phyloP scores from a whole-genome alignment of 2,888 invertebrate genomes.

The Himalopsyche anomala region DNA sequence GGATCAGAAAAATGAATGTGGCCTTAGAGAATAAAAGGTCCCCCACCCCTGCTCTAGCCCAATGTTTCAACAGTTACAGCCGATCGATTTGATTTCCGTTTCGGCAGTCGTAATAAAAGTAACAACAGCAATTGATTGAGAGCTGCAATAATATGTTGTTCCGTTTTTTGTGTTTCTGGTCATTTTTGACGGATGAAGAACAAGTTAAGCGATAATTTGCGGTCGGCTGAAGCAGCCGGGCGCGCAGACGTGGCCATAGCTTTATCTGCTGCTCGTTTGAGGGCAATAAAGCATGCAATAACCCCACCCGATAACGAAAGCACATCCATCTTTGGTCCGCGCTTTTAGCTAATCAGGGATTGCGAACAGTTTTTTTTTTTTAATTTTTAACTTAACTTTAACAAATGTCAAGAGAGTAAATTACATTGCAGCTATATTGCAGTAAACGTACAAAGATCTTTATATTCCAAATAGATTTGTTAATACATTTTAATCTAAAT shows the following conservation, averaged over 20 bases:
- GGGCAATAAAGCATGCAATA: slow-evolving; percentile 48
- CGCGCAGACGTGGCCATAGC: neutral
- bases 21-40: too few relatives aligned
- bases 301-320: slow-evolving; percentile 36
- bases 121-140: neutral
- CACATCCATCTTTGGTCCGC: slow-evolving; percentile 44
- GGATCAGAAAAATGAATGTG: too few relatives aligned
- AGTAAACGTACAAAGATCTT: too few relatives aligned
- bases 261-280: slow-evolving; percentile 42
- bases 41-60: too few relatives aligned
- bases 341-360: slow-evolving; percentile 10
- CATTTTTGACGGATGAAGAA: slow-evolving; percentile 16
- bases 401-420: too few relatives aligned
- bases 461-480: too few relatives aligned
- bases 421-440: too few relatives aligned
- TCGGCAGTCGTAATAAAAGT: neutral
- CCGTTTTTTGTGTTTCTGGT: slow-evolving; percentile 12
- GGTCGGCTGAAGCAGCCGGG: slow-evolving; percentile 3
- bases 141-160: slow-evolving; percentile 9
- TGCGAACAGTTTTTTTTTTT: neutral
- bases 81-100: too few relatives aligned
- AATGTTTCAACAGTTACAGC: too few relatives aligned
- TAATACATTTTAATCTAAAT: too few relatives aligned
- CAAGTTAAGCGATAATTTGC: slow-evolving; percentile 25
- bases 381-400: too few relatives aligned